These are phyloP conservation scores for Microplitis demolitor DNA, from an alignment of 1,140 invertebrate species.

Conservation along the genomic window DNA sequence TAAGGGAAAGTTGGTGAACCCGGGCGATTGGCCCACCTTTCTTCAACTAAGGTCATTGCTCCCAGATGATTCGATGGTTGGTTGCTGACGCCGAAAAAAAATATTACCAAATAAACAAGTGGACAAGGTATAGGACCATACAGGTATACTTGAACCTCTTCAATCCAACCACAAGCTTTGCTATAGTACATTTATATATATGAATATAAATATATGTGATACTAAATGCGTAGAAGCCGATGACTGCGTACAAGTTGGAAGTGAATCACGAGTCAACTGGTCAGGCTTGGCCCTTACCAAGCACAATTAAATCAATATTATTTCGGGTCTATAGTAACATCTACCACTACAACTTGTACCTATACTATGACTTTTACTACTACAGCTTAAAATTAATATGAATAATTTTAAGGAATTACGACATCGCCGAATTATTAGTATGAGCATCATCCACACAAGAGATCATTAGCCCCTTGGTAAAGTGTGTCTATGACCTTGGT, in stretches of 20 bases:
- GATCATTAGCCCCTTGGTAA: slow-evolving; percentile 7
- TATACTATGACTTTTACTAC: not conserved
- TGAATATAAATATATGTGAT: too few species aligned
- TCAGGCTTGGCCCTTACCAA: not conserved
- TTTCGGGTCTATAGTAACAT: not conserved
- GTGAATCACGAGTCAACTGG: not conserved
- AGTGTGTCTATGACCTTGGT: slow-evolving; percentile 1
- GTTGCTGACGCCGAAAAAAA: not conserved
- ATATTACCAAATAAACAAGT: not conserved
- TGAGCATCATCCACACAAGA: not conserved
- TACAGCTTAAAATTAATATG: too few species aligned
- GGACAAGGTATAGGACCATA: not conserved
- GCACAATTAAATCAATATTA: not conserved
- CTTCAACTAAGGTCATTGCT: slow-evolving; percentile 12
- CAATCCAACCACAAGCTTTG: too few species aligned
- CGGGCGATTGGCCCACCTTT: slow-evolving; percentile 21
- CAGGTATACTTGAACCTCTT: not conserved
- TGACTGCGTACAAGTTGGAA: too few species aligned
- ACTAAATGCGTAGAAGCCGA: too few species aligned
- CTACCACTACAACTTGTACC: not conserved
- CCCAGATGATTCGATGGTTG: slow-evolving; percentile 5
- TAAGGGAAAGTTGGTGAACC: slow-evolving; percentile 28
- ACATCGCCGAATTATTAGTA: slow-evolving; percentile 2
- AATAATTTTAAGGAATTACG: too few species aligned
- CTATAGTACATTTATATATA: too few species aligned